These are phyloP conservation scores for Campylomormyrus tamandua DNA, from an alignment of 2,113 vertebrate species.

Conservation along the genomic window DNA sequence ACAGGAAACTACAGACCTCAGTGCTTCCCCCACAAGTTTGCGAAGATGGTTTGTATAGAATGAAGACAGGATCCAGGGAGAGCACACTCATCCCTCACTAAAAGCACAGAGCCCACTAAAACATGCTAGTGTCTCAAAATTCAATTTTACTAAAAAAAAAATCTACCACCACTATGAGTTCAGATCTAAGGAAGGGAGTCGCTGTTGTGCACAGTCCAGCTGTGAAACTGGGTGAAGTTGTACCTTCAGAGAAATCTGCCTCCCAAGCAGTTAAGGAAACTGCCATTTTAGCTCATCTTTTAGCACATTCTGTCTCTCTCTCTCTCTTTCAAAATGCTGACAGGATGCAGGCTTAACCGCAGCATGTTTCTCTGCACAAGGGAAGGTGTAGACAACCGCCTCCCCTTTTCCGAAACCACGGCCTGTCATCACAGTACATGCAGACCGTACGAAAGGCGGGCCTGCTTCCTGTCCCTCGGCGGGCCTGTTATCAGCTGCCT, in stretches of 20 bases:
- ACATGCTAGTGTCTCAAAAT: neutral
- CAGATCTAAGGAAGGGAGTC: neutral
- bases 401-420: neutral
- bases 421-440: neutral
- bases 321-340: neutral
- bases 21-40: constrained; percentile 1
- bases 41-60: neutral
- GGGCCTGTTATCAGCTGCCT: neutral
- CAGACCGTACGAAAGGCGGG: neutral
- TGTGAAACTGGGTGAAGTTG: neutral
- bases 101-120: neutral
- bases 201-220: neutral
- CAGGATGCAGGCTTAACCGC: constrained; percentile 13
- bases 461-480: neutral
- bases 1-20: constrained; percentile 59
- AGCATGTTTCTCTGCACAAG: neutral
- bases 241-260: neutral
- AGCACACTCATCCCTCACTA: neutral
- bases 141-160: neutral
- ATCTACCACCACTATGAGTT: neutral
- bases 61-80: neutral
- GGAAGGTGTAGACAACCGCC: neutral
- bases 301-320: neutral
- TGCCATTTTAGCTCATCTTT: neutral
- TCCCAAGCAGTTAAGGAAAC: neutral